Base-by-base conservation (phyloP, 2,888 invertebrate genomes). In the Epistrophella euchroma region DNA sequence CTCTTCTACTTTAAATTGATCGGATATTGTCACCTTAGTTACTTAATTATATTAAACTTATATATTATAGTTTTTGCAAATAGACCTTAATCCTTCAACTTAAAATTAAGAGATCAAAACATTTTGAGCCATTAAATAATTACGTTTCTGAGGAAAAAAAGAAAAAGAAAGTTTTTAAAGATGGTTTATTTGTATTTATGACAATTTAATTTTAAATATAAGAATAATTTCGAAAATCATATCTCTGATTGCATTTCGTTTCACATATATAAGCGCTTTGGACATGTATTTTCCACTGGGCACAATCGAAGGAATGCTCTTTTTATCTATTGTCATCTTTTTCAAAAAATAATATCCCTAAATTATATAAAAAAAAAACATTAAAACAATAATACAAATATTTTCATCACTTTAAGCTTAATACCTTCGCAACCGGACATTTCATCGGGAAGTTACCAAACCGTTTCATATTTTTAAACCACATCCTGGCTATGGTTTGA, bases 381-480 rank as follows among this genome's bases (percentile, higher is more conserved):
- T n/a, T n/a, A n/a, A n/a, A n/a, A n/a, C n/a, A n/a, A n/a, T n/a
- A n/a, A n/a, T n/a, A n/a, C n/a, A n/a, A n/a, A 4, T 28, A 13
- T 13, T 6, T 13, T 7, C 0, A 40, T 40, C 25, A 28, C 2
- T 2, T 4, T 2, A 11, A 22, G 19, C 11, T 64, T 15, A 37
- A 13, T 56, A 17, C 89, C 50, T 0, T 17, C 1, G 2, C 0
- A 32, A 76, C 17, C 2, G 91, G 91, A 25, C 91, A 91, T 22
- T 88, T 87, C 64, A 73, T 60, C 70, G 88, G 87, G 25, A 90
- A 89, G 66, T 91, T 91, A 0, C 90, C 77, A 68, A 88, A 87
- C 4, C 82, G 77, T 5, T 88, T 19, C 43, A 90, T 70, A 76
- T 88, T 88, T 2, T 87, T 84, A 22, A 88, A 89, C 90, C 89